Evolutionary conservation across 2,888 invertebrate genomes (phyloP), one percentile per base, ranked within the genome.

Genomic region (Limnephilus marmoratus): DNA sequence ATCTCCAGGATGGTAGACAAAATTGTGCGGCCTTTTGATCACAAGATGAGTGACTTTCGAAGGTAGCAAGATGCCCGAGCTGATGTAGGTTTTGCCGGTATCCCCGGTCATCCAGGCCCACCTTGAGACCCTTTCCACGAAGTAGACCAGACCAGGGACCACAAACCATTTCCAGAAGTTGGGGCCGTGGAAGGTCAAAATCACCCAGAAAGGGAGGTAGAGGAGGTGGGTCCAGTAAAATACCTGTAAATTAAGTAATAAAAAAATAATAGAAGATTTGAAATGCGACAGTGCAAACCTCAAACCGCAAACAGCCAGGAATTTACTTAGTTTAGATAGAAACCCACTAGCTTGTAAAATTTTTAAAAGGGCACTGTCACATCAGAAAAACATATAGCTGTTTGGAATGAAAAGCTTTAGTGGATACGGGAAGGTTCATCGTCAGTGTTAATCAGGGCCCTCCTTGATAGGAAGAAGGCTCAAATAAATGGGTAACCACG

Each of bases 121-220:
- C 90, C 97, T 95, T 93, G 98, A 95, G 37, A 98, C 96, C 92
- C 98, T 96, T 95, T 99, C 99, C 0, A 98, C 95, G 0, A 97
- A 94, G 95, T 98, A 99, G 1, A 99, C 95, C 2, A 97, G 94
- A 0, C 98, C 98, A 0, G 99, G 99, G 3, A 97, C 95, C 68
- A 98, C 96, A 95, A 99, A 98, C 99, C 99, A 99, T 95, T 98
- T 98, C 99, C 99, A 99, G 95, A 99, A 99, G 95, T 98, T 98
- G 0, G 99, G 98, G 0, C 98, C 98, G 95, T 99, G 99, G 92
- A 99, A 96, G 85, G 99, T 96, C 24, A 98, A 96, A 3, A 99
- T 95, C 31, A 98, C 95, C 98, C 98, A 99, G 95, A 99, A 99
- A 0, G 98, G 98, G 3, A 99, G 96, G 95, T 99, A 98, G 93